These are phyloP conservation scores for Diglossa cyanea DNA, from an alignment of 2,797 vertebrate species.

Conservation along the genomic window DNA sequence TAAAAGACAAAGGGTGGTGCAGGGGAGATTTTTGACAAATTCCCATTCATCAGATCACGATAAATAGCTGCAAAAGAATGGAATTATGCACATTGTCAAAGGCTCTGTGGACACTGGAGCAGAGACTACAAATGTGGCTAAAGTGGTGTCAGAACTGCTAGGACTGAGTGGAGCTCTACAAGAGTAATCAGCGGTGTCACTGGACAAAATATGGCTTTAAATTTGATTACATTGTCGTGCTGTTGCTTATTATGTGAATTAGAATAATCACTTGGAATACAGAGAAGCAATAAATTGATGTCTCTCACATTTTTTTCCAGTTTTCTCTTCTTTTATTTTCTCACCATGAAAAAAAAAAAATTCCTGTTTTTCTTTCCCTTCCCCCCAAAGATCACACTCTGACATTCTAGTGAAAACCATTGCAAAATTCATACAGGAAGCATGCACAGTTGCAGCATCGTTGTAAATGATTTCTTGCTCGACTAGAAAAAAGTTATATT, in stretches of 20 bases:
- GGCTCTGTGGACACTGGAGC: slow-evolving; percentile 76
- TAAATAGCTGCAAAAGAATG: slow-evolving; percentile 69
- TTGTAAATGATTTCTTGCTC: slow-evolving; percentile 78
- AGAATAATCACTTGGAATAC: slow-evolving; percentile 74
- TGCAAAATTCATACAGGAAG: slow-evolving; percentile 80
- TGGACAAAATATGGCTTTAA: slow-evolving; percentile 85
- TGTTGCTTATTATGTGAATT: slow-evolving; percentile 72
- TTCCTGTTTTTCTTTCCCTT: slow-evolving; percentile 67
- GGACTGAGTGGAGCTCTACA: slow-evolving; percentile 54
- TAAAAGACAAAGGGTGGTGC: slow-evolving; percentile 49
- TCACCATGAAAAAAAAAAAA: slow-evolving; percentile 69
- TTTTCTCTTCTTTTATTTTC: slow-evolving; percentile 78
- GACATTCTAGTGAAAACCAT: slow-evolving; percentile 82
- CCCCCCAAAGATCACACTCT: slow-evolving; percentile 75
- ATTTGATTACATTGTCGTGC: slow-evolving; percentile 75
- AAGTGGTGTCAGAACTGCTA: slow-evolving; percentile 58
- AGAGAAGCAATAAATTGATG: slow-evolving; percentile 77
- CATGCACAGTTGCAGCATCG: slow-evolving; percentile 82
- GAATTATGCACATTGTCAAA: slow-evolving; percentile 66
- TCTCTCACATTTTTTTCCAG: slow-evolving; percentile 81
- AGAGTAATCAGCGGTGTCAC: slow-evolving; percentile 66
- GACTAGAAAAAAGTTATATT: slow-evolving; percentile 84
- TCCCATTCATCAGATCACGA: slow-evolving; percentile 60
- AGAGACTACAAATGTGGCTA: slow-evolving; percentile 68
- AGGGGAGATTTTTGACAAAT: slow-evolving; percentile 11